These are phyloP conservation scores for Poecilia picta DNA, from an alignment of 2,797 vertebrate genomes.

Conservation along the genomic window DNA sequence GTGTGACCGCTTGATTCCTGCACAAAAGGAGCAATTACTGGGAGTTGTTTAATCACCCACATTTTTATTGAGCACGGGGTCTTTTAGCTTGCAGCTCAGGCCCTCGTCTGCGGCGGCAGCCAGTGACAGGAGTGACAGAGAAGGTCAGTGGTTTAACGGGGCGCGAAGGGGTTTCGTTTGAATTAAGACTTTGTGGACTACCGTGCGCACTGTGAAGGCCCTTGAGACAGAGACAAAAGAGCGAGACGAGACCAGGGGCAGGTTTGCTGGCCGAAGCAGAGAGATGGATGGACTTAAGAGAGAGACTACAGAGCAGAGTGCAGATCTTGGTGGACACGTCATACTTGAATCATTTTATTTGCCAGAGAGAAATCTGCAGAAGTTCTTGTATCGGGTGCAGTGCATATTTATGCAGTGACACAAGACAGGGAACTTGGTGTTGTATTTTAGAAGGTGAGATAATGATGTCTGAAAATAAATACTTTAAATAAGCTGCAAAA, in stretches of 20 bases:
- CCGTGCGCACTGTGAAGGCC: slow-evolving; percentile 61
- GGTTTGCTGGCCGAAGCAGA: slow-evolving; percentile 58
- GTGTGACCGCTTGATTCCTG: slow-evolving; percentile 72
- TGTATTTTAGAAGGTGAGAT: slow-evolving; percentile 57
- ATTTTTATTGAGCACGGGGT: slow-evolving; percentile 77
- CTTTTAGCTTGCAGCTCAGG: slow-evolving; percentile 79
- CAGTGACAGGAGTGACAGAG: slow-evolving; percentile 74
- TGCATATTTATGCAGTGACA: slow-evolving; percentile 27
- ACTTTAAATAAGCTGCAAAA: slow-evolving; percentile 6
- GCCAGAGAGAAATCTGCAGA: slow-evolving; percentile 48
- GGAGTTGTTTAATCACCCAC: slow-evolving; percentile 82
- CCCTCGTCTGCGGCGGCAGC: slow-evolving; percentile 54
- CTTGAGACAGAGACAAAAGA: slow-evolving; percentile 70
- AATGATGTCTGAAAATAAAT: slow-evolving; percentile 33
- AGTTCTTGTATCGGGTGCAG: slow-evolving; percentile 15
- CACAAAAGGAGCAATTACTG: slow-evolving; percentile 82
- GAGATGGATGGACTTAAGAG: slow-evolving; percentile 66
- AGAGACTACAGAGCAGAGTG: slow-evolving; percentile 53
- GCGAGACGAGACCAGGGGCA: slow-evolving; percentile 58
- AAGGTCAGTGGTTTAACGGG: slow-evolving; percentile 81
- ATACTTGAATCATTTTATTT: slow-evolving; percentile 54
- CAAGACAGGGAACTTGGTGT: slow-evolving; percentile 30
- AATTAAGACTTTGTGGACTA: slow-evolving; percentile 68
- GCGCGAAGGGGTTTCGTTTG: slow-evolving; percentile 73
- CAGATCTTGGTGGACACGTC: slow-evolving; percentile 60